Conservation (phyloP, 2,888 invertebrate genomes). For the Ametastegia equiseti region DNA sequence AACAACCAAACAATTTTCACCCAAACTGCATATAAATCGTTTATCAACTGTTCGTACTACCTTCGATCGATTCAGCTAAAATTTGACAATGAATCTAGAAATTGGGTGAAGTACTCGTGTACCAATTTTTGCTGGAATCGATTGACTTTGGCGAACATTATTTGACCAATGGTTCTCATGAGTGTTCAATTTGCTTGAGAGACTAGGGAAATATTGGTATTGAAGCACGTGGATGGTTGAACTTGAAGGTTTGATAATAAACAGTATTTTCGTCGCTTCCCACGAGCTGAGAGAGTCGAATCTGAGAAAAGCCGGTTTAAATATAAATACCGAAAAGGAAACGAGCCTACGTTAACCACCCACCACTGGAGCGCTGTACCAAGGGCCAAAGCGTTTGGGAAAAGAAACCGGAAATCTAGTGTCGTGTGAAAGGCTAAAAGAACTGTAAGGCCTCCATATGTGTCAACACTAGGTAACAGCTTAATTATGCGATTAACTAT, state of each 20-base stretch:
- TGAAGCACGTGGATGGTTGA: neutral
- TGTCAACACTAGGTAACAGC: conserved; percentile 33
- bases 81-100: too few relatives aligned
- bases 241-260: conserved; percentile 11
- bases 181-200: neutral
- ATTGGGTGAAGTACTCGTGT: too few relatives aligned
- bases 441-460: conserved; percentile 32
- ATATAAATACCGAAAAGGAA: conserved; percentile 42
- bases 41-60: too few relatives aligned
- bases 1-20: too few relatives aligned
- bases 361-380: neutral
- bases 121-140: neutral
- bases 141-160: neutral
- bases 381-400: conserved; percentile 23
- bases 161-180: neutral
- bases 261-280: conserved; percentile 28
- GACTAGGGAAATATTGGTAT: neutral
- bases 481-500: conserved; percentile 33
- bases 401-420: conserved; percentile 46
- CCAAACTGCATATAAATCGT: too few relatives aligned
- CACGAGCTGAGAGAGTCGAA: conserved; percentile 18
- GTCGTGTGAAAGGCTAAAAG: conserved; percentile 46
- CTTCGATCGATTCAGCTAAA: too few relatives aligned
- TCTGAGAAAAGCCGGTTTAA: conserved; percentile 52
- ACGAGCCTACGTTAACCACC: conserved; percentile 38